Percentiles rank a stretch among this genome's conserved stretches.
These are phyloP conservation scores for Todiramphus chloris DNA, from an alignment of 2,113 vertebrate species.

Conservation along the genomic window DNA sequence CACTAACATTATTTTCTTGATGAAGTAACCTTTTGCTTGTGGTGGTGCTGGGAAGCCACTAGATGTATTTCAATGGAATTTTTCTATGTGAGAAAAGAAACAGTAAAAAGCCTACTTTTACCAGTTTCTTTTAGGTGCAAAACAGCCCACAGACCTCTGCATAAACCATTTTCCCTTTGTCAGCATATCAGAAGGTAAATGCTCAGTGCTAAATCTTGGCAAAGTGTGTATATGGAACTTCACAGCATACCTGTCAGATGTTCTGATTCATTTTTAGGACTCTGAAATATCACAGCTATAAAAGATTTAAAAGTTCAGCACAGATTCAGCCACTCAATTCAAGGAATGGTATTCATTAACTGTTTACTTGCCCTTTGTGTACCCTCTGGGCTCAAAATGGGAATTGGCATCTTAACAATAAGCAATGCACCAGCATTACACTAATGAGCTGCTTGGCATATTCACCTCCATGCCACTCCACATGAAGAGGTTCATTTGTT, in stretches of 20 bases:
- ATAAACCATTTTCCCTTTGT: conserved; percentile 60
- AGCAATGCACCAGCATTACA: not conserved
- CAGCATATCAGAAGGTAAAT: conserved; percentile 60
- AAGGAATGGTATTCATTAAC: conserved; percentile 1
- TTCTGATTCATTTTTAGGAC: conserved; percentile 36
- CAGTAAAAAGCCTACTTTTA: conserved; percentile 14
- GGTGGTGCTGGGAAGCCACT: not conserved
- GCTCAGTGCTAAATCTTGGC: conserved; percentile 54
- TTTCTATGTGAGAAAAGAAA: conserved; percentile 29
- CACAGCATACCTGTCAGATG: conserved; percentile 8
- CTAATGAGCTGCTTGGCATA: not conserved
- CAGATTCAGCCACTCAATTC: not conserved
- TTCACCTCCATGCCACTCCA: not conserved
- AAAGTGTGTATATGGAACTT: not conserved
- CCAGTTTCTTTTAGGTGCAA: conserved; percentile 15
- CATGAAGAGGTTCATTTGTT: not conserved
- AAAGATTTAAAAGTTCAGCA: conserved; percentile 23
- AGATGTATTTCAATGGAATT: not conserved
- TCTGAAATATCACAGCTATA: conserved; percentile 55
- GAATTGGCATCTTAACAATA: not conserved
- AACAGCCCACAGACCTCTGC: conserved; percentile 12
- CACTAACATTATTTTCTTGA: conserved; percentile 31
- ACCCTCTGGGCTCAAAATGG: not conserved
- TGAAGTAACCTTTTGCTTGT: conserved; percentile 51
- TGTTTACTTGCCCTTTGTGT: conserved; percentile 50